phyloP scores from a whole-genome alignment of 2,113 vertebrate genomes.

The Brienomyrus brachyistius region DNA sequence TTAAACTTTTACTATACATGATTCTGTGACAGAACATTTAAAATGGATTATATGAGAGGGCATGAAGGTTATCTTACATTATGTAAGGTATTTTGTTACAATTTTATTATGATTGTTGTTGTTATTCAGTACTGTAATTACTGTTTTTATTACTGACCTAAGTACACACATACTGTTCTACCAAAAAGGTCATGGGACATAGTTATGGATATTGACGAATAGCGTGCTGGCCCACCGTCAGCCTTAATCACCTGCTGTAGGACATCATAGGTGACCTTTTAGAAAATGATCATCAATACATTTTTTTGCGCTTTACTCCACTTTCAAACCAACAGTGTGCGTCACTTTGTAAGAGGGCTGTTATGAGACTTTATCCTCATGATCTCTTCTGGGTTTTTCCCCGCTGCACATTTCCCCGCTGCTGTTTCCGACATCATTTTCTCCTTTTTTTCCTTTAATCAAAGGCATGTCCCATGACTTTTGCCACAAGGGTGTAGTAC shows the following conservation, averaged over 20 bases:
- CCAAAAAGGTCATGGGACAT: conserved; percentile 7
- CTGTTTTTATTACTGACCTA: neutral
- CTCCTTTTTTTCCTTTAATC: neutral
- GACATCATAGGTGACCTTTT: neutral
- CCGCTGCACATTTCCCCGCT: neutral
- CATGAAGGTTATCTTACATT: neutral
- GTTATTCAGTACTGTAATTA: neutral
- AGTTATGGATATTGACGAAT: neutral
- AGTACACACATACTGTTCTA: neutral
- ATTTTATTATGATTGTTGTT: neutral
- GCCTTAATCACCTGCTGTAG: neutral
- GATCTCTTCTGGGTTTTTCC: neutral
- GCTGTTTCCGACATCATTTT: neutral
- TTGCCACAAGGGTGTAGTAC: neutral
- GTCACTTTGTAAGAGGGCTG: neutral
- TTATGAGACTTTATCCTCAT: neutral
- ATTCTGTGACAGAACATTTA: neutral
- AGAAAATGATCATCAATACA: neutral
- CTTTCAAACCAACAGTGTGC: neutral
- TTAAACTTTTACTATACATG: neutral
- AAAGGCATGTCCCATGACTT: conserved; percentile 7
- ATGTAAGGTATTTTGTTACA: neutral
- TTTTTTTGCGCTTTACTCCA: neutral
- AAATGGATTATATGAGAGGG: neutral
- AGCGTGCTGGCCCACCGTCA: neutral